A percentile compares a stretch with the other conserved stretches of the same genome.
Evolutionary conservation across 2,113 vertebrate genomes (phyloP).

Genomic region (Alethe castanea): DNA sequence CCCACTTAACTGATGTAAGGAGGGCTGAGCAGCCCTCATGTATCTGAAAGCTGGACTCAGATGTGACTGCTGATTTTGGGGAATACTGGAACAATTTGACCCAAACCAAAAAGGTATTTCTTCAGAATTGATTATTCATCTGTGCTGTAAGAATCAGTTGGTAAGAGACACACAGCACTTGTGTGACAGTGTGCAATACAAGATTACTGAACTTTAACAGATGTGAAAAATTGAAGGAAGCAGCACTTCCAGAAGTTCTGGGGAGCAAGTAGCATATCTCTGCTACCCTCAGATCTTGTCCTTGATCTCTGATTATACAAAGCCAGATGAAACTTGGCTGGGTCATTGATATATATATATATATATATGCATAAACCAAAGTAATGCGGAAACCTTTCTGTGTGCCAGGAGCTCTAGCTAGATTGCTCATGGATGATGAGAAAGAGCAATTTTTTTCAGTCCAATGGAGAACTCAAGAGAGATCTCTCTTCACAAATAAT

Average conservation of each 20-base stretch:
- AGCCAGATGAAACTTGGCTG: background rate
- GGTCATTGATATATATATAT: background rate
- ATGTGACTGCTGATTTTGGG: background rate
- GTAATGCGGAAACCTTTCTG: background rate
- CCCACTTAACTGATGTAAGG: background rate
- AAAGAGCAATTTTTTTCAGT: background rate
- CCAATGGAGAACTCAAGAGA: background rate
- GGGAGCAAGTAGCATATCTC: background rate
- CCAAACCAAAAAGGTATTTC: background rate
- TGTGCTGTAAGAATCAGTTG: background rate
- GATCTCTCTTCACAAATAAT: background rate
- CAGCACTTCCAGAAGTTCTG: background rate
- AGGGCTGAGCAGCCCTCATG: background rate
- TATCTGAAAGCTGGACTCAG: background rate
- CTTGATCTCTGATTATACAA: background rate
- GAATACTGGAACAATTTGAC: background rate
- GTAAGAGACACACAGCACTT: background rate
- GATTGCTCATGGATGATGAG: background rate
- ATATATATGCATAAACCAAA: background rate
- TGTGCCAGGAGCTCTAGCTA: background rate
- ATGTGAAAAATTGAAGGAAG: background rate
- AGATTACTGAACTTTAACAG: background rate
- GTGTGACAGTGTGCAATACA: background rate
- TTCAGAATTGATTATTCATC: background rate
- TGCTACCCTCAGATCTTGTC: background rate